Base-by-base conservation (phyloP, 2,888 invertebrate genomes). In the Ellobium chinense region DNA sequence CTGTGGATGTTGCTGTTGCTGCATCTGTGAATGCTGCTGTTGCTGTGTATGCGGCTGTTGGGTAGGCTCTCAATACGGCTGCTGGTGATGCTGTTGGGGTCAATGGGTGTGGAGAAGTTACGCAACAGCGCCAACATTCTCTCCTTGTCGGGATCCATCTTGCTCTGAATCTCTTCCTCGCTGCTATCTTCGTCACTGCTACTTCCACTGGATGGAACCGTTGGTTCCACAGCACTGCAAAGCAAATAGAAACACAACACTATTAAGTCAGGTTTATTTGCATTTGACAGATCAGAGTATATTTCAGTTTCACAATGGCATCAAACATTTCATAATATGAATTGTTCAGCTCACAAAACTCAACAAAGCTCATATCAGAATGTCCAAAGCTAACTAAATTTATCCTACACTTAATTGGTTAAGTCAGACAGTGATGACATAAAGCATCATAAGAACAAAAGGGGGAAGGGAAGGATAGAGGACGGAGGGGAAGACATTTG, bases 131-230 rank as follows among this genome's bases (percentile, higher is more conserved):
- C 37, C 66, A 65, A 24, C 74, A 69, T 80, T 21, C 37, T 60
- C 24, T 80, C 75, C 31, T 69, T 80, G 14, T 80, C 75, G 7
- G 34, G 12, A 1, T 80, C 75, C 62, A 58, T 75, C 73, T 58
- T 12, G 58, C 27, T 62, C 14, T 60, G 37, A 29, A n/a, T n/a
- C 7, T 31, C 66, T 62, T 36, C 73, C 12, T 58, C 60, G 66
- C 66, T 36, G 36, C 66, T 36, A 36, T 36, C 66, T 21, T 66
- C 37, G 36, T 37, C 27, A 21, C 54, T 68, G n/a, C 34, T 37
- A 24, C 37, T 31, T n/a, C 18, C 37, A 36, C 66, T n/a, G 9
- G 21, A 14, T 21, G n/a, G 66, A 31, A 21, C 66, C n/a, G 34
- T 36, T 36, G 66, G 34, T 18, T n/a, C n/a, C 36, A 36, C 36